Base-by-base conservation (phyloP, 2,113 vertebrate genomes). In the Hemiscyllium ocellatum region DNA sequence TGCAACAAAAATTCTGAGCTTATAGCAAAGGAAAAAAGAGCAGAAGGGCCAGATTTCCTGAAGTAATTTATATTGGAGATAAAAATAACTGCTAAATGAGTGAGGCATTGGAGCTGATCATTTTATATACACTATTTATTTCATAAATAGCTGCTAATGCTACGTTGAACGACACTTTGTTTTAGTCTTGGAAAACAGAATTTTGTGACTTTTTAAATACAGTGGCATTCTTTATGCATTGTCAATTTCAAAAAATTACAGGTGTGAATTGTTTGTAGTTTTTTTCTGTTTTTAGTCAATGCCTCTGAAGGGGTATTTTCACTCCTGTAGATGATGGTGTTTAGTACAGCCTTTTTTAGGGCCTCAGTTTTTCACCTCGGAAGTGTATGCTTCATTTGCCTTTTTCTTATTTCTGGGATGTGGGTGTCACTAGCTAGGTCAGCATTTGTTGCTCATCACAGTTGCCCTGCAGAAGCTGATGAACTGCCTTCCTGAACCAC, bases 1-100 rank as follows among this genome's bases (percentile, higher is more conserved):
- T 69, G 66, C 15, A 76, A 95, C 50, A 95, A 47, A 72, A 95
- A 95, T 50, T 95, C 61, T 66, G 89, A 93, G n/a, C 89, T 61
- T 68, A 19, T 15, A n/a, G 89, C 61, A 93, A 93, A 93, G 61
- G 89, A 66, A 93, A 93, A 66, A 17, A 89, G 50, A 93, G 33
- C 66, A 37, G 33, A 68, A 66, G 56, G 33, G 17, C 61, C n/a
- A n/a, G 17, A 93, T 37, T 93, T 93, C 87, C 89, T 93, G 89
- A 93, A 66, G 87, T 61, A 37, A 93, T n/a, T 37, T 61, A 61
- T n/a, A 37, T 66, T 68, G 89, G 19, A 93, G 61, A 37, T 68
- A 66, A 93, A 93, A 93, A 37, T 93, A 93, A 66, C 66, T 66
- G 66, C 8, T 56, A 61, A 65, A 90, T 22, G 61, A 37, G 22